These are phyloP conservation scores for Xiphorhynchus erythropygius DNA, from an alignment of 2,797 vertebrate genomes.

Conservation along the genomic window DNA sequence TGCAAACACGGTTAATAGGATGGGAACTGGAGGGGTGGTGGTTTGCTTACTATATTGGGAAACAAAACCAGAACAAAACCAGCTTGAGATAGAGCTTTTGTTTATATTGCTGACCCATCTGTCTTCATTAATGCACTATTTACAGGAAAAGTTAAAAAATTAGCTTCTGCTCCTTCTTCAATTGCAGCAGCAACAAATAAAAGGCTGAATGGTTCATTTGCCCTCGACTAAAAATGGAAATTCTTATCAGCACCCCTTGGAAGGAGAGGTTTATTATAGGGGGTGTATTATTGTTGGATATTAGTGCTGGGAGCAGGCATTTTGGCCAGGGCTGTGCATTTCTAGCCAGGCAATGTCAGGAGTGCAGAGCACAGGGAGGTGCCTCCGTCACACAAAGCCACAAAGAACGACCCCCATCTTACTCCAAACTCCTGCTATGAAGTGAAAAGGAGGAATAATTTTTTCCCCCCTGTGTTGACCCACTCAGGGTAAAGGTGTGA, in stretches of 20 bases:
- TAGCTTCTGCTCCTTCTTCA: conserved; percentile 57
- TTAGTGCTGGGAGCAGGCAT: neutral
- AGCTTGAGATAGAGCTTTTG: conserved; percentile 72
- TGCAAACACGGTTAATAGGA: conserved; percentile 71
- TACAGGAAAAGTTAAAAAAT: conserved; percentile 71
- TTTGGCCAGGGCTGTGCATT: neutral
- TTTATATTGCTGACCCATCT: conserved; percentile 73
- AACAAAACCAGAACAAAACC: conserved; percentile 78
- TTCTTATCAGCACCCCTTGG: conserved; percentile 47
- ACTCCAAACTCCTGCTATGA: neutral
- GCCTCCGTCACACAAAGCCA: neutral
- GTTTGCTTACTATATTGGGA: conserved; percentile 79
- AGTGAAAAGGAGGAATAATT: neutral
- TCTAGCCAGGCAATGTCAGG: neutral
- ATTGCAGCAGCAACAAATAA: conserved; percentile 17
- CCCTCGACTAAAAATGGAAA: conserved; percentile 51
- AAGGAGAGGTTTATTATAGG: conserved; percentile 21
- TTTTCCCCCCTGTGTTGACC: neutral
- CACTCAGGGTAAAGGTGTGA: rapidly evolving
- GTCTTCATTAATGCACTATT: conserved; percentile 88
- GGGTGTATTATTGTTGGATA: neutral
- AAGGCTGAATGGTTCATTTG: conserved; percentile 23
- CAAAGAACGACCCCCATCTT: rapidly evolving
- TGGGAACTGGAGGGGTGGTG: conserved; percentile 55
- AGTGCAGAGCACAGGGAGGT: neutral